Evolutionary conservation across 2,113 vertebrate genomes (phyloP).

Genomic region (Mobula birostris): DNA sequence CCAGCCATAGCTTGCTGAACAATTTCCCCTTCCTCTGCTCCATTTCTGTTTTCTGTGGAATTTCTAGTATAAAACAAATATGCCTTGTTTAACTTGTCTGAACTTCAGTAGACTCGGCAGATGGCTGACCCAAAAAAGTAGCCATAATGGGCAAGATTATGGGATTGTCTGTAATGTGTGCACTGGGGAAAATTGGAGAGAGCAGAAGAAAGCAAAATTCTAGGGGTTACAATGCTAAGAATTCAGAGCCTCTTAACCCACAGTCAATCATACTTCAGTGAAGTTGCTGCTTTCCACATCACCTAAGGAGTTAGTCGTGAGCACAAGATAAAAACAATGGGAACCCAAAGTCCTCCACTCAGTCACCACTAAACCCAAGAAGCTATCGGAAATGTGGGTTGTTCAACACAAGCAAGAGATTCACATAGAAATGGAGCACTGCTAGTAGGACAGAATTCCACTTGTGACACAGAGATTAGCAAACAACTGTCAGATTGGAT

Average conservation of each 20-base stretch:
- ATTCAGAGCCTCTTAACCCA: neutral
- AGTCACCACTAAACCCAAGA: slow-evolving; percentile 25
- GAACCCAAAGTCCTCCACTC: neutral
- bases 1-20: neutral
- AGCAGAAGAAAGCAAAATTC: neutral
- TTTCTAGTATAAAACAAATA: no score
- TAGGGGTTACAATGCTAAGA: no score
- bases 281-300: neutral
- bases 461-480: neutral
- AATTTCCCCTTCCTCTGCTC: neutral
- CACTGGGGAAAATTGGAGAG: neutral
- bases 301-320: neutral
- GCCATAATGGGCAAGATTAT: no score
- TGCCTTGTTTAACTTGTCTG: no score
- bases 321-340: neutral
- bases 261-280: no score
- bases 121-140: no score
- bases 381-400: neutral
- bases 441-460: slow-evolving; percentile 1
- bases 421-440: slow-evolving; percentile 22
- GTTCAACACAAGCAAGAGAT: neutral
- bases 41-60: neutral
- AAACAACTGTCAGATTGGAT: neutral
- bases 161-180: no score
- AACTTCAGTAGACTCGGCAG: no score